Percentiles rank a stretch among this genome's conserved stretches.
phyloP scores from a whole-genome alignment of 2,113 vertebrate genomes.

The Bungarus multicinctus region DNA sequence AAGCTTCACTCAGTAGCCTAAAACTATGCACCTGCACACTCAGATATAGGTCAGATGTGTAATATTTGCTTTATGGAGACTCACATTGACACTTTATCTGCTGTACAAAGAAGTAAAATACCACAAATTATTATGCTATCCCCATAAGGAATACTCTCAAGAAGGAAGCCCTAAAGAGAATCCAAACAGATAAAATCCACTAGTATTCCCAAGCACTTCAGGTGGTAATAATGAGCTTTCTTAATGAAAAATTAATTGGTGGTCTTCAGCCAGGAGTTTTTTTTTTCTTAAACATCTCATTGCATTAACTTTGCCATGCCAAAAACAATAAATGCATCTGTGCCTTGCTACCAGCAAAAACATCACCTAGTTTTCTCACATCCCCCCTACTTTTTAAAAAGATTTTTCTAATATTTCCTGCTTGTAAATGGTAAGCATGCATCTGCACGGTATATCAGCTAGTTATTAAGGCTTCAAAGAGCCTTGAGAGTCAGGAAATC shows the following conservation, averaged over 20 bases:
- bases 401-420: not conserved
- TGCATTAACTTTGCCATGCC: slow-evolving; percentile 39
- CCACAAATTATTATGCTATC: not conserved
- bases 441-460: rapidly evolving
- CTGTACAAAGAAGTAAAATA: slow-evolving; percentile 19
- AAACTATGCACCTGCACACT: slow-evolving; percentile 40
- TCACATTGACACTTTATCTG: slow-evolving; percentile 45
- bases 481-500: not conserved
- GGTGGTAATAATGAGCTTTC: slow-evolving; percentile 21
- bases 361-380: not conserved
- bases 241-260: slow-evolving; percentile 15
- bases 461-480: not conserved
- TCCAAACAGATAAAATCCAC: slow-evolving; percentile 11
- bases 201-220: not conserved
- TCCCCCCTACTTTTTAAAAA: slow-evolving; percentile 4
- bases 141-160: not conserved
- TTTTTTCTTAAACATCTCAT: slow-evolving; percentile 19
- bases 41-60: slow-evolving; percentile 61
- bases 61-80: slow-evolving; percentile 43
- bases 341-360: slow-evolving; percentile 36
- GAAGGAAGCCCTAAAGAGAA: slow-evolving; percentile 1
- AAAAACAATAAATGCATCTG: slow-evolving; percentile 27
- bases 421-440: slow-evolving; percentile 18
- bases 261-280: not conserved
- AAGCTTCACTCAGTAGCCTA: not conserved